Evolutionary conservation across 2,113 vertebrate genomes (phyloP), one percentile per base, ranked within the genome.

Genomic region (Danionella cerebrum): DNA sequence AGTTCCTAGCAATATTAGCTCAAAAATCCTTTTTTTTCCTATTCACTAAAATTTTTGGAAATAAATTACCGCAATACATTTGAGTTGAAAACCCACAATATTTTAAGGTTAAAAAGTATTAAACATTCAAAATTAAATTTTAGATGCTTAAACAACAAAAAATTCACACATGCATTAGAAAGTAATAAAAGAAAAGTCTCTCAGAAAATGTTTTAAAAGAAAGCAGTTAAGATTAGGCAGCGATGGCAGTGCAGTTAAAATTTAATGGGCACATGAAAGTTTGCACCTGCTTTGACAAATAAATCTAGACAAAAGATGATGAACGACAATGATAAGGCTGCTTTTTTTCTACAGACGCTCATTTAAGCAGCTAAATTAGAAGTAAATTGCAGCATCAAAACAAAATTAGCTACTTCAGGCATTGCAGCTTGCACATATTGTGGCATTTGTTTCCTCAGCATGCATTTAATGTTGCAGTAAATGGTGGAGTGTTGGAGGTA

Each of bases 391-490:
- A 52, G n/a, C 11, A 42, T 44, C 44, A 19, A 19, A 50, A 36
- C 31, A 39, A 58, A 38, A 38, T 36, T 59, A 41, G 44, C 22
- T 33, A 29, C 55, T 59, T 59, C 47, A 45, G 3, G 54, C 66
- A 50, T 50, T 50, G 22, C 29, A 16, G 12, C 18, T 12, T 70
- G 70, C 71, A 69, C 22, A 54, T 55, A 24, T 73, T 55, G 11
- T 9, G 62, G 52, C 58, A 29, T 74, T 66, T 50, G 36, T 16
- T 24, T 68, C 71, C 75, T 76, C 72, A 72, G 54, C 50, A 57
- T 70, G 51, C 75, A 53, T 35, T 63, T 65, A 70, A 77, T 47
- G 70, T 76, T 53, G 72, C 57, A 76, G 78, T 75, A 63, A 72
- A 77, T 72, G 51, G 51, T 48, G 24, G 70, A 75, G 39, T 50